Conservation (phyloP, 2,113 vertebrate species). For the Actenoides lindsayi region DNA sequence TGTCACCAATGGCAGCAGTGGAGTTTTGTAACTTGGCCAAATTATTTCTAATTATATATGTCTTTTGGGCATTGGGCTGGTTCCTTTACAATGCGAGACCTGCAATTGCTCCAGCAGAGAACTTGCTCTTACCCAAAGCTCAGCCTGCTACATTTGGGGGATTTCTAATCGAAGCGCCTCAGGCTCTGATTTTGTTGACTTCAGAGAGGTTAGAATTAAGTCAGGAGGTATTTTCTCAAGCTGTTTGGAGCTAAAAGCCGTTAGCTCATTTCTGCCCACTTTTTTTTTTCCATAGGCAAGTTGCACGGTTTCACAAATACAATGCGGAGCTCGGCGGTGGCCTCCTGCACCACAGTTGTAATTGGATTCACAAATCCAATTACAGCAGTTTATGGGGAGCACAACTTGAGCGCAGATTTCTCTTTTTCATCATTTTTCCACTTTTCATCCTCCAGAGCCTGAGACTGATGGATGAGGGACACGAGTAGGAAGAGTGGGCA, state of each 20-base stretch:
- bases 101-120: not conserved
- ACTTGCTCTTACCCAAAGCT: not conserved
- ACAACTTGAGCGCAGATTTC: not conserved
- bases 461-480: not conserved
- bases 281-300: not conserved
- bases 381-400: not conserved
- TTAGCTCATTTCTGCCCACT: not conserved
- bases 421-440: not conserved
- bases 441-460: not conserved
- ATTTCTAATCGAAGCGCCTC: not conserved
- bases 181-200: not conserved
- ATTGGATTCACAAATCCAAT: not conserved
- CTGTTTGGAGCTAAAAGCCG: not conserved
- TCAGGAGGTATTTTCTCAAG: not conserved
- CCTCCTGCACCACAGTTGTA: not conserved
- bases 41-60: not conserved
- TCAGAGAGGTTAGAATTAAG: not conserved
- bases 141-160: too few species aligned
- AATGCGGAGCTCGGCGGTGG: not conserved
- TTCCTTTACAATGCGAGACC: not conserved
- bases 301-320: not conserved
- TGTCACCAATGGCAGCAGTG: too few species aligned
- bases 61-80: not conserved
- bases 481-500: not conserved
- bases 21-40: not conserved